A percentile compares a stretch with the other conserved stretches of the same genome.
phyloP scores from a whole-genome alignment of 1,140 invertebrate species.

The Drosophila triauraria region DNA sequence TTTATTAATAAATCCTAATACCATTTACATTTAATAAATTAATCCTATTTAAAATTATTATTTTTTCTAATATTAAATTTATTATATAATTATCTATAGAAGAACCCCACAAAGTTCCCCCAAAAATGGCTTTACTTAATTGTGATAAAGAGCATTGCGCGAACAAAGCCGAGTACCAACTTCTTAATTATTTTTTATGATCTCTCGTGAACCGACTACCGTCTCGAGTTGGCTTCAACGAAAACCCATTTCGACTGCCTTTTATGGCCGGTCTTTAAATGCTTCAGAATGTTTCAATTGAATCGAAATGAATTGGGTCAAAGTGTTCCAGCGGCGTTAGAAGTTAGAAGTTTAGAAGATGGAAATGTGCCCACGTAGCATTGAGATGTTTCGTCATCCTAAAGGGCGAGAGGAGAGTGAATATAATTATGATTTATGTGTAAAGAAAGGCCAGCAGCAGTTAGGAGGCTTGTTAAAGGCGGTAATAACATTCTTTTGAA shows the following conservation, averaged over 20 bases:
- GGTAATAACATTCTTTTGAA: slow-evolving; percentile 35
- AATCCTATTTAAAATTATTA: too few relatives aligned
- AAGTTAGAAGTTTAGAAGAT: slow-evolving; percentile 21
- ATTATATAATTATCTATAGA: too few relatives aligned
- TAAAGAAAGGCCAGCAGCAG: slow-evolving; percentile 45
- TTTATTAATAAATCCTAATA: too few relatives aligned
- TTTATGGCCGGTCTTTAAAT: slow-evolving; percentile 62
- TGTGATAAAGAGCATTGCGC: slow-evolving; percentile 22
- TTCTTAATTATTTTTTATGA: slow-evolving; percentile 80
- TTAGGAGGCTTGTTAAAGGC: slow-evolving; percentile 36
- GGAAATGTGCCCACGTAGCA: slow-evolving; percentile 60
- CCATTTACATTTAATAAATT: too few relatives aligned
- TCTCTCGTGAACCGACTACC: slow-evolving; percentile 68
- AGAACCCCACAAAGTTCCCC: too few relatives aligned
- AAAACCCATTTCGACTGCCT: slow-evolving; percentile 42
- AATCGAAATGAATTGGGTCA: slow-evolving; percentile 69
- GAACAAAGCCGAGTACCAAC: slow-evolving; percentile 40
- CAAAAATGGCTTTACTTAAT: too few relatives aligned
- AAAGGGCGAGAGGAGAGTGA: slow-evolving; percentile 17
- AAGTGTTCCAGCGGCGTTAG: slow-evolving; percentile 66
- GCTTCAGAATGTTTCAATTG: slow-evolving; percentile 62
- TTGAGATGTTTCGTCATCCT: slow-evolving; percentile 48
- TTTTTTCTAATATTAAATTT: too few relatives aligned
- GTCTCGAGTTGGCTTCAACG: slow-evolving; percentile 31
- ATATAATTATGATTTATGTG: slow-evolving; percentile 58